These are phyloP conservation scores for Siniperca knerii DNA, from an alignment of 2,113 vertebrate genomes.

Conservation along the genomic window DNA sequence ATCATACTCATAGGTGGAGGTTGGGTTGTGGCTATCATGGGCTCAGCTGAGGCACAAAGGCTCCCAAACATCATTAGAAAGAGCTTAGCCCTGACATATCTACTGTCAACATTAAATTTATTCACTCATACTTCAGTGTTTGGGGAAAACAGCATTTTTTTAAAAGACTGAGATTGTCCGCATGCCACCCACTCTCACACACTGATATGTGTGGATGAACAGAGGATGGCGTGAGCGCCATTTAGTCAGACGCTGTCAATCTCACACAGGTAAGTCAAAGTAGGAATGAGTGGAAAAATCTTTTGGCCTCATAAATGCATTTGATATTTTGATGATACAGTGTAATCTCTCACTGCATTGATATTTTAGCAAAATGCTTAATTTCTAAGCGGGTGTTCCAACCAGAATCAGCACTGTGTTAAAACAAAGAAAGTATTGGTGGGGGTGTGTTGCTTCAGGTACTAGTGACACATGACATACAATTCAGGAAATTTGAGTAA, in stretches of 20 bases:
- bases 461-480: neutral
- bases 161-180: slow-evolving; percentile 30
- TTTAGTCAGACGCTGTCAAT: slow-evolving; percentile 55
- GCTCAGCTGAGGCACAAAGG: slow-evolving; percentile 34
- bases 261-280: slow-evolving; percentile 50
- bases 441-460: neutral
- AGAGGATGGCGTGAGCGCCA: slow-evolving; percentile 45
- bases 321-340: slow-evolving; percentile 33
- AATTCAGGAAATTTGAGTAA: neutral
- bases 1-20: slow-evolving; percentile 46
- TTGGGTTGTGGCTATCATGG: slow-evolving; percentile 24
- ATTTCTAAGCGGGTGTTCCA: slow-evolving; percentile 10
- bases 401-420: neutral
- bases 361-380: slow-evolving; percentile 35
- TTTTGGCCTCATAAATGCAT: slow-evolving; percentile 45
- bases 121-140: slow-evolving; percentile 39
- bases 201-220: slow-evolving; percentile 57
- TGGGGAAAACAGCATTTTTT: slow-evolving; percentile 14
- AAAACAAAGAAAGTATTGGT: neutral
- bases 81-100: slow-evolving; percentile 40
- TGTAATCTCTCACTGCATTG: slow-evolving; percentile 12
- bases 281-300: slow-evolving; percentile 46
- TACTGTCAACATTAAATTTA: slow-evolving; percentile 38
- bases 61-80: slow-evolving; percentile 53
- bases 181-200: slow-evolving; percentile 45